Conservation (phyloP, 2,113 vertebrate species). For the Halcyon senegalensis region DNA sequence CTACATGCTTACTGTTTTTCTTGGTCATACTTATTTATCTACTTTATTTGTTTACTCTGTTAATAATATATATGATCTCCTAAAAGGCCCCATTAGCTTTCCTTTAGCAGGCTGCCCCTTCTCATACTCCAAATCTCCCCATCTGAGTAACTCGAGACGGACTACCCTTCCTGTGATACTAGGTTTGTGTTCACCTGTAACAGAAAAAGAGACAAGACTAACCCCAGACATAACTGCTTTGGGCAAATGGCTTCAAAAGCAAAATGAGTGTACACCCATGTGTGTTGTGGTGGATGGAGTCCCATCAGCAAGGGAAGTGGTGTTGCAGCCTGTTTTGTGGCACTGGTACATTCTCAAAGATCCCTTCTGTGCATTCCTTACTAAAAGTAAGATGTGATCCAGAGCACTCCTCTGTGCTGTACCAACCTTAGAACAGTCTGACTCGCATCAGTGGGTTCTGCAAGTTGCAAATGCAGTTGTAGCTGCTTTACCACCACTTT, state of each 20-base stretch:
- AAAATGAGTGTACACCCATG: background rate
- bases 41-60: constrained; percentile 51
- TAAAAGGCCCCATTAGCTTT: constrained; percentile 19
- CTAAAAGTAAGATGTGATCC: background rate
- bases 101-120: constrained; percentile 9
- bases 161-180: background rate
- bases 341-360: background rate
- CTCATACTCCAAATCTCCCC: background rate
- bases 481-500: background rate
- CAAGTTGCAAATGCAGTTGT: background rate
- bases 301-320: background rate
- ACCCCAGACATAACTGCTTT: background rate
- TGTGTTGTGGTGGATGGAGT: background rate
- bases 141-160: background rate
- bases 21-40: constrained; percentile 54
- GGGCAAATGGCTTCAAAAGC: background rate
- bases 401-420: background rate
- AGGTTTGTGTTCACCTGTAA: background rate
- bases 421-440: background rate
- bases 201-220: background rate
- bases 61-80: constrained; percentile 38
- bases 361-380: background rate
- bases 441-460: background rate
- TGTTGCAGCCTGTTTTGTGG: background rate
- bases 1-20: constrained; percentile 62